Percentiles rank a stretch among this genome's conserved stretches.
Conservation (phyloP, 2,888 invertebrate species). For the Carcina quercana region DNA sequence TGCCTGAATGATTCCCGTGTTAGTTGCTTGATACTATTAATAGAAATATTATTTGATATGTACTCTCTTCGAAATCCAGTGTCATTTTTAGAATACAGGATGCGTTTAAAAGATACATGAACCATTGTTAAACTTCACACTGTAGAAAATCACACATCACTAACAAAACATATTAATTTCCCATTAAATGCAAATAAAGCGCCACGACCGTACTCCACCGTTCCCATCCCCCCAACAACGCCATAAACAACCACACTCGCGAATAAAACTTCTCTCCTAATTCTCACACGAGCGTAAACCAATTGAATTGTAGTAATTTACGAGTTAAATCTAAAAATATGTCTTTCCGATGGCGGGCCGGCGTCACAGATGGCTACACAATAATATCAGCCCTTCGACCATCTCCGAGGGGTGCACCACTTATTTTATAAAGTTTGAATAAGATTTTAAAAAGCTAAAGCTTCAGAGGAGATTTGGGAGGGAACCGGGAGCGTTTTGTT, state of each 20-base stretch:
- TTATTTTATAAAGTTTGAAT: constrained; percentile 73
- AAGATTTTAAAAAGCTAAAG: constrained; percentile 68
- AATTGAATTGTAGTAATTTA: constrained; percentile 70
- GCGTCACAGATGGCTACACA: constrained; percentile 72
- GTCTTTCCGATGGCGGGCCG: constrained; percentile 60
- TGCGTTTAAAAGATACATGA: no score
- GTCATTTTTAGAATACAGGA: no score
- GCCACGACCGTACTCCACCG: not conserved
- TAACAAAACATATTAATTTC: constrained; percentile 11
- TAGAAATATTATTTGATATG: no score
- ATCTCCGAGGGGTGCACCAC: constrained; percentile 55
- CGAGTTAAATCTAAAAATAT: constrained; percentile 73
- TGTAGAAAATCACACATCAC: no score
- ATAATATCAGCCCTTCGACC: constrained; percentile 54
- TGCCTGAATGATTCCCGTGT: no score
- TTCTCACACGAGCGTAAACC: constrained; percentile 70
- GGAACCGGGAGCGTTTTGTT: constrained; percentile 37
- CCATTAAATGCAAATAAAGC: constrained; percentile 4
- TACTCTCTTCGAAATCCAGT: no score
- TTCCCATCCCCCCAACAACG: constrained; percentile 9
- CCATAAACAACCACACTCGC: constrained; percentile 53
- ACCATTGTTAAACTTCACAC: no score
- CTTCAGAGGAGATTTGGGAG: constrained; percentile 43
- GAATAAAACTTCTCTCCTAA: constrained; percentile 59
- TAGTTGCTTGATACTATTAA: no score